A percentile compares a stretch with the other conserved stretches of the same genome.
Evolutionary conservation across 1,140 invertebrate genomes (phyloP).

Genomic region (Saccostrea echinata): DNA sequence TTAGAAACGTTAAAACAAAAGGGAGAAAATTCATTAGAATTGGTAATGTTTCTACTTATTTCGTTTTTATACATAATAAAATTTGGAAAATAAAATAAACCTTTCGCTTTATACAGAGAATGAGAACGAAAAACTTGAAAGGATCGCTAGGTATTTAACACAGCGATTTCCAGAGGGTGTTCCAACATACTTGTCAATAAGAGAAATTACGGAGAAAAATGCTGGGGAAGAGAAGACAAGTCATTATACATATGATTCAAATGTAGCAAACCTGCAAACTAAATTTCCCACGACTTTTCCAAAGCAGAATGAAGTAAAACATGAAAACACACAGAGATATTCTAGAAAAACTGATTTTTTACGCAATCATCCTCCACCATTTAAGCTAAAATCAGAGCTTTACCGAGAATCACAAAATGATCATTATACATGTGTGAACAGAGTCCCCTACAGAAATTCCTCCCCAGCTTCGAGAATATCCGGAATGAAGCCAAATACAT

Average conservation of each 20-base stretch:
- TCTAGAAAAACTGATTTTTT: background rate
- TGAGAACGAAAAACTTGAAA: constrained; percentile 2
- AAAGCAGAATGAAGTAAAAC: background rate
- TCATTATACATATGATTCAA: background rate
- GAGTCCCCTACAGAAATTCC: too few species aligned
- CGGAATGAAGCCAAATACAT: background rate
- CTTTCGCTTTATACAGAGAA: background rate
- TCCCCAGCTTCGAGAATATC: too few species aligned
- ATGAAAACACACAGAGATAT: background rate
- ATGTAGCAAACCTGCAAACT: background rate
- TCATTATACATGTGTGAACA: too few species aligned
- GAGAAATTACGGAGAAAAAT: background rate
- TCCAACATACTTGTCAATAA: background rate
- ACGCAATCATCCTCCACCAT: background rate
- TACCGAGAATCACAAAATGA: too few species aligned
- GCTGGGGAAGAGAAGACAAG: background rate
- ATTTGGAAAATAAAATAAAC: background rate
- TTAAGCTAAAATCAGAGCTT: too few species aligned
- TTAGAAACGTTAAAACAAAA: too few species aligned
- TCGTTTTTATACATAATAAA: background rate
- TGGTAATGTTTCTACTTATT: background rate
- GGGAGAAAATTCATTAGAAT: background rate
- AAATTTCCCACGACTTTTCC: background rate
- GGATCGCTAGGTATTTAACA: constrained; percentile 7
- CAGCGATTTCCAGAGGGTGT: background rate